Evolutionary conservation across 2,113 vertebrate genomes (phyloP).

Genomic region (Saccopteryx bilineata): DNA sequence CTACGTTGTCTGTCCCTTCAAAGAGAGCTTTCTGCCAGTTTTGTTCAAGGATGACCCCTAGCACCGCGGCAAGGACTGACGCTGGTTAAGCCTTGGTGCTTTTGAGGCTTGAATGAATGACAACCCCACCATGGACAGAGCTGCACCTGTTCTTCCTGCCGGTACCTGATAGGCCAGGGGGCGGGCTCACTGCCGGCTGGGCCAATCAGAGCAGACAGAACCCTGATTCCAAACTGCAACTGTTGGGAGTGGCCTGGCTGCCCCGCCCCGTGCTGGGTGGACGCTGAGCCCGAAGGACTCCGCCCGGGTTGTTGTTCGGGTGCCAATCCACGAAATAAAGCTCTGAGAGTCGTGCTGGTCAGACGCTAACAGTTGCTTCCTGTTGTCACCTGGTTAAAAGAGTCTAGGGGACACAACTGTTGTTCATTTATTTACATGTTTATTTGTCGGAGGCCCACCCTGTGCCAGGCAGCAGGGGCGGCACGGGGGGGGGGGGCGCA

Average conservation of each 20-base stretch:
- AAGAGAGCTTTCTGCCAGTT: not conserved
- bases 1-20: not conserved
- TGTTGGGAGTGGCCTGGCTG: too few relatives aligned
- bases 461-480: not conserved
- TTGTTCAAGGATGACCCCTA: not conserved
- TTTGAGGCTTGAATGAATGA: not conserved
- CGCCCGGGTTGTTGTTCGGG: not conserved
- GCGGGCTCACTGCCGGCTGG: not conserved
- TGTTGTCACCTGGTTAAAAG: fast-evolving
- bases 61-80: not conserved
- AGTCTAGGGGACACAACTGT: fast-evolving
- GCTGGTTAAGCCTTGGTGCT: not conserved
- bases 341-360: fast-evolving
- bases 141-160: not conserved
- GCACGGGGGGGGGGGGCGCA: not conserved
- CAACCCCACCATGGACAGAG: too few relatives aligned
- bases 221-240: not conserved
- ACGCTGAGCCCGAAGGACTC: not conserved
- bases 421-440: fast-evolving
- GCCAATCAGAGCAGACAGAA: not conserved
- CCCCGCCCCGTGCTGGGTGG: not conserved
- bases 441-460: too few relatives aligned
- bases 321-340: not conserved
- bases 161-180: not conserved
- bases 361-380: not conserved